Percentiles rank a stretch among this genome's conserved stretches.
phyloP scores from a whole-genome alignment of 2,888 invertebrate genomes.

The Tachina fera region DNA sequence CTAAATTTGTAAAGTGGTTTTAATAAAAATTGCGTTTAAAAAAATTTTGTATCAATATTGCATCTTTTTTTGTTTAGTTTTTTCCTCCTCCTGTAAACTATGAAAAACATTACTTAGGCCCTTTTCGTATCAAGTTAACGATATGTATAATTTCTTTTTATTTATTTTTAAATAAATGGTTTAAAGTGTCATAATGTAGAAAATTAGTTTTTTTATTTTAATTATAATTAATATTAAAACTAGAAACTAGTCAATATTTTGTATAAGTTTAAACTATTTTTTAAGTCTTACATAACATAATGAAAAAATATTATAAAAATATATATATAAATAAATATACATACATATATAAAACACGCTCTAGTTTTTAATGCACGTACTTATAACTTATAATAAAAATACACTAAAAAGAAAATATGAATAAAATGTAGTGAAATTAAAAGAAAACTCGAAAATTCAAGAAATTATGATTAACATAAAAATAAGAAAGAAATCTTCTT shows the following conservation, averaged over 20 bases:
- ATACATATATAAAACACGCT: constrained; percentile 58
- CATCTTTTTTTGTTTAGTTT: too few relatives aligned
- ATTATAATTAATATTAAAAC: constrained; percentile 60
- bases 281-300: constrained; percentile 57
- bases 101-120: too few relatives aligned
- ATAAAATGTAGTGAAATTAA: constrained; percentile 65
- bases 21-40: too few relatives aligned
- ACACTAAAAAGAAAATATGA: constrained; percentile 51
- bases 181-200: constrained; percentile 67
- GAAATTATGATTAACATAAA: constrained; percentile 47
- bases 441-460: constrained; percentile 62
- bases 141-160: not conserved
- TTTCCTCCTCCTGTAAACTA: too few relatives aligned
- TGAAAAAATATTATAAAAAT: constrained; percentile 12
- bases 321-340: constrained; percentile 33
- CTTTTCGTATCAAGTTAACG: too few relatives aligned
- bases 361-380: constrained; percentile 71
- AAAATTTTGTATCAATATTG: too few relatives aligned
- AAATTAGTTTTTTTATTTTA: constrained; percentile 43
- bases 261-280: constrained; percentile 63
- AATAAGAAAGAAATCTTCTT: constrained; percentile 53
- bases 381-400: constrained; percentile 66
- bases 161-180: constrained; percentile 34
- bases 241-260: constrained; percentile 69
- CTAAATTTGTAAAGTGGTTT: too few relatives aligned